Evolutionary conservation across 2,797 vertebrate genomes (phyloP).

Genomic region (Danionella dracula): DNA sequence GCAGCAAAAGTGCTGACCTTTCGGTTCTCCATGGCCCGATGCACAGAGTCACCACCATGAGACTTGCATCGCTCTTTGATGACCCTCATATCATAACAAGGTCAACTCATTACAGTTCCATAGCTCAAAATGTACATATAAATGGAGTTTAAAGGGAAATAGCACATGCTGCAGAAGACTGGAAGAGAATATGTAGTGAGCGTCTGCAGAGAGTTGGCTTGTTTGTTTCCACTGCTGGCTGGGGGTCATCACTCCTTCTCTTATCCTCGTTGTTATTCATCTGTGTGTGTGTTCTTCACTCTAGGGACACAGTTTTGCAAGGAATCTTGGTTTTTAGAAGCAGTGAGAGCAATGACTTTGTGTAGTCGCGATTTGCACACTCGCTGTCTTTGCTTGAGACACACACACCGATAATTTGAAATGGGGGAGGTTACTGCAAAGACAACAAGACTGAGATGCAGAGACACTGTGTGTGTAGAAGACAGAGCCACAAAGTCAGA

Average conservation of each 20-base stretch:
- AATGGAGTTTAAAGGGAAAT: neutral
- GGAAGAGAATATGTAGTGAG: neutral
- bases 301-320: conserved; percentile 12
- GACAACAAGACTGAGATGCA: conserved; percentile 17
- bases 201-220: conserved; percentile 22
- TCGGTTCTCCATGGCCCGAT: neutral
- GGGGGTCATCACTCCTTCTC: conserved; percentile 11
- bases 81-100: neutral
- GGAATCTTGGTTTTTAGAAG: neutral
- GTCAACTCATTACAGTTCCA: neutral
- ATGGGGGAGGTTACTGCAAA: conserved; percentile 23
- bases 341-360: conserved; percentile 9
- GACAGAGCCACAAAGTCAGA: conserved; percentile 9
- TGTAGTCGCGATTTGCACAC: conserved; percentile 23
- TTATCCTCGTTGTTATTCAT: conserved; percentile 18
- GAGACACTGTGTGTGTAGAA: neutral
- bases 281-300: conserved; percentile 3
- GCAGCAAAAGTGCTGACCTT: conserved; percentile 43
- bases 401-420: conserved; percentile 33
- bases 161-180: neutral
- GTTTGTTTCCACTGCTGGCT: conserved; percentile 3
- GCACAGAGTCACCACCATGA: neutral
- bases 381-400: conserved; percentile 8
- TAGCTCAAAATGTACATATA: neutral
- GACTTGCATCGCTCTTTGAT: neutral